phyloP scores from a whole-genome alignment of 2,888 invertebrate species.

The Hirudinaria manillensis region DNA sequence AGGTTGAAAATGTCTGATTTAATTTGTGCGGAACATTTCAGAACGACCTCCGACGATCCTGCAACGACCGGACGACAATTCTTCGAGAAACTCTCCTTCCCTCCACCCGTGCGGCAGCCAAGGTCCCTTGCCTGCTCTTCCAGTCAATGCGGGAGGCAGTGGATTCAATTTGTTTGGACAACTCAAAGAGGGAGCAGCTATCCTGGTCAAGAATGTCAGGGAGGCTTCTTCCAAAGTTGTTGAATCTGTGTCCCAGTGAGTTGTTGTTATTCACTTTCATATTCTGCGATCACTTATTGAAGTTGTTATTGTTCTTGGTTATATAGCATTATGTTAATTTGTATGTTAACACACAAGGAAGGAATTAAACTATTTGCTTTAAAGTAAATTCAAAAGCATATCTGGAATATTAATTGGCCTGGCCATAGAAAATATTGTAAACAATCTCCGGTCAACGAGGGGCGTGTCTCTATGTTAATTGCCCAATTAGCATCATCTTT shows the following conservation, averaged over 20 bases:
- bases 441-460: too few relatives aligned
- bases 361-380: too few relatives aligned
- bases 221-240: slow-evolving; percentile 93
- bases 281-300: background rate
- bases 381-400: too few relatives aligned
- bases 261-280: slow-evolving; percentile 26
- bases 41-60: background rate
- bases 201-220: slow-evolving; percentile 83
- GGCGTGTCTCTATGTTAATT: too few relatives aligned
- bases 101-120: background rate
- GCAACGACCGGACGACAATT: background rate
- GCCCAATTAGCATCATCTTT: too few relatives aligned
- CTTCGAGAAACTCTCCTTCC: background rate
- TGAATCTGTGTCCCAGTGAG: slow-evolving; percentile 69
- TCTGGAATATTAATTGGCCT: too few relatives aligned
- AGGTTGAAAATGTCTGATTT: background rate
- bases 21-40: background rate
- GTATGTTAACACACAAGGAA: too few relatives aligned
- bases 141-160: background rate
- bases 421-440: too few relatives aligned
- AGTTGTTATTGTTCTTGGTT: slow-evolving; percentile 2
- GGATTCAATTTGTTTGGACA: slow-evolving; percentile 61
- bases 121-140: background rate
- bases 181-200: slow-evolving; percentile 84
- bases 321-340: background rate